Percentiles rank a stretch among this genome's conserved stretches.
Conservation (phyloP, 2,888 invertebrate species). For the Bursaphelenchus okinawaensis region DNA sequence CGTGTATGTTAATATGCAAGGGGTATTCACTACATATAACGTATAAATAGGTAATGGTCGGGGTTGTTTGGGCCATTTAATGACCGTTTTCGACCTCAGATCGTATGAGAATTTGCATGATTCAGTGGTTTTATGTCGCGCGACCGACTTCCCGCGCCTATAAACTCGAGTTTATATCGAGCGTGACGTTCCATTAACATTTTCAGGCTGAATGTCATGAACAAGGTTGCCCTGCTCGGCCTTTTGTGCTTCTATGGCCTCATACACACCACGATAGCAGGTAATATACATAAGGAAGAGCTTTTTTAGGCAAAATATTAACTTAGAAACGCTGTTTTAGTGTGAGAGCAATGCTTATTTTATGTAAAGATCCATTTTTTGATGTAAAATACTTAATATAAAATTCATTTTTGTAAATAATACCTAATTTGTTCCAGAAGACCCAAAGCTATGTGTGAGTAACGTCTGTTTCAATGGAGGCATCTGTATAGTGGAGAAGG, state of each 20-base stretch:
- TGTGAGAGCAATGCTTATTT: no score
- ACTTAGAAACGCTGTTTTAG: no score
- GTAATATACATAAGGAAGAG: neutral
- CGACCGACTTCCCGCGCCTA: neutral
- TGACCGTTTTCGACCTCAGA: neutral
- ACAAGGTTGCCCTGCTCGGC: neutral
- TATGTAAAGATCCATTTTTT: no score
- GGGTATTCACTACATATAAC: no score
- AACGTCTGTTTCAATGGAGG: constrained; percentile 31
- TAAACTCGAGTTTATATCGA: neutral
- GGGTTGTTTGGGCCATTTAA: neutral
- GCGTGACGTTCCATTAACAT: neutral
- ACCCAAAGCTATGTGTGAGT: constrained; percentile 8
- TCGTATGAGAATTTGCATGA: neutral
- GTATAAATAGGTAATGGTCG: no score
- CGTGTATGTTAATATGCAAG: no score
- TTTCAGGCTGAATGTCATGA: neutral
- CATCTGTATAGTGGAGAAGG: constrained; percentile 19
- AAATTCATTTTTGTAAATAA: neutral
- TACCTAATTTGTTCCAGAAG: neutral
- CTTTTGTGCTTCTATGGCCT: neutral
- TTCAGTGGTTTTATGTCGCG: neutral
- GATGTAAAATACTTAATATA: neutral
- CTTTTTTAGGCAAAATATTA: no score
- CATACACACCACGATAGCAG: neutral